Base-by-base conservation (phyloP, 1,140 invertebrate species). In the Homarus americanus region DNA sequence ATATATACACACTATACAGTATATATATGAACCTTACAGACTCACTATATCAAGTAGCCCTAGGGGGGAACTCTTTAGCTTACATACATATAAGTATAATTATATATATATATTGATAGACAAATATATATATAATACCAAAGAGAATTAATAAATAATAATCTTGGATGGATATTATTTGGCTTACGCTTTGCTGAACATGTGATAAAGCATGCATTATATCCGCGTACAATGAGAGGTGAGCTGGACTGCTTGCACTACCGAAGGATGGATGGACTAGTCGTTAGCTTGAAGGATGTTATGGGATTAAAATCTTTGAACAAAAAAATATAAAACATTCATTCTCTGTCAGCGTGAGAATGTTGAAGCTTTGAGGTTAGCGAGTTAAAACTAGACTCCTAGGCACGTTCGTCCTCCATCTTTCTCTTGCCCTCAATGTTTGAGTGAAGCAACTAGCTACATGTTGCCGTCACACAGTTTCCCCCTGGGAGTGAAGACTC, bases 171-270 rank as follows among this genome's bases (percentile, higher is more conserved):
- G 32, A 34, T 69, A 32, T 69, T 28, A 69, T 15, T 69, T 69
- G 63, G 63, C 63, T 69, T 69, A 32, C n/a, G 28, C 10, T 69
- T 69, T 83, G 41, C 80, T 53, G 40, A 87, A 41, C 15, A n/a
- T n/a, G n/a, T n/a, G n/a, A n/a, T n/a, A 53, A 83, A 36, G n/a
- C 88, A 90, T 90, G 88, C 88, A 90, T 90, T 4, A 80, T n/a
- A n/a, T 86, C 72, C 83, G 40, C n/a, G 63, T 44, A 85, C 63
- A 85, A 40, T 73, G 20, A 76, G 63, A 76, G 44, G 4, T 53
- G 78, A 53, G 69, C 69, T 86, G 38, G 76, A 86, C 41, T 20
- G 41, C 32, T 41, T 49, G 10, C 63, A 32, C 24, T 40, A 34
- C 32, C 53, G 83, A 86, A 86, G 36, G 83, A 76, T 86, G 72